Evolutionary conservation across 2,888 invertebrate genomes (phyloP), one percentile per base, ranked within the genome.

Genomic region (Nesidiocoris tenuis): DNA sequence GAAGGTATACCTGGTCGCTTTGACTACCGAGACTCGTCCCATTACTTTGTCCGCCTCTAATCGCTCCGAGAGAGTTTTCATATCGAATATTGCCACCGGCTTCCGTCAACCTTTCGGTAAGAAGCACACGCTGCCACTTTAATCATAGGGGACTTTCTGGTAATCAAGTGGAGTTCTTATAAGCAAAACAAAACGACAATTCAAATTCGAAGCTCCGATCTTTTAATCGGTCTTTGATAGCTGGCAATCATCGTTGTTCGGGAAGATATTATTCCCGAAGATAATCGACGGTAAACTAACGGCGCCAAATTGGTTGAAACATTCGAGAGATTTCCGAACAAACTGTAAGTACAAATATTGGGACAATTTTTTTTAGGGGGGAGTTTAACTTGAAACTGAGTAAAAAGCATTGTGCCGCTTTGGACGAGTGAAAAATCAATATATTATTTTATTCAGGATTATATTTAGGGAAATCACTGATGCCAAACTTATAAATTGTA

Each of bases 31-130:
- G n/a, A 7, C 39, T 39, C 39, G 39, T 39, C 70, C 70, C 70
- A 70, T 70, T 70, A 70, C 70, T 23, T 59, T 63, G 22, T 68
- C 59, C 23, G 59, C 19, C 59, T 70, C 57, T 70, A 70, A 70
- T 70, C 70, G 59, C 70, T 39, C 39, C 25, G 39, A 22, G 25
- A 67, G 57, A 25, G 59, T 22, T 55, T 54, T 39, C 56, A 67
- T 59, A 70, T 70, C 59, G 70, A 39, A 70, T 70, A 72, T 61
- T 61, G 72, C 61, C 72, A 61, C 25, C 39, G 72, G 72, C 72
- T 72, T 72, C 72, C 55, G 72, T 72, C 72, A 72, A 72, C 25
- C 63, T 16, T 72, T 63, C 39, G 5, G 12, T 39, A 39, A 7
- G 39, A 39, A 39, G 39, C 39, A 39, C 39, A 39, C 39, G 39